Conservation (phyloP, 2,888 invertebrate species). For the Augochlorella aurata region DNA sequence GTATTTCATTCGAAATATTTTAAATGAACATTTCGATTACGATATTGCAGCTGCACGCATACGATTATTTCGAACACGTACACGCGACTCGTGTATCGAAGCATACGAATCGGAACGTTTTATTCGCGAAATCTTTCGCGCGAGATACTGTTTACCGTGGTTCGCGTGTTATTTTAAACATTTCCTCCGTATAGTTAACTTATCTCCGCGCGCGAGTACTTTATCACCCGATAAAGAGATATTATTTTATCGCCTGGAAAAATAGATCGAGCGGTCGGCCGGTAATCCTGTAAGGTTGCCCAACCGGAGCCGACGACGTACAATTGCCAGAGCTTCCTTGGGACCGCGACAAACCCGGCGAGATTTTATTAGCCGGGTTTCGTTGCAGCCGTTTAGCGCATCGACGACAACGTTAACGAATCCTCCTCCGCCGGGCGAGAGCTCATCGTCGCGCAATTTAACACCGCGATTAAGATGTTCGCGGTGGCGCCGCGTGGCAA, state of each 20-base stretch:
- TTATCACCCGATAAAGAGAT: neutral
- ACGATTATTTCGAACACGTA: neutral
- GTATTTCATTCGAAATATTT: no score
- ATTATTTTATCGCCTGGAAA: neutral
- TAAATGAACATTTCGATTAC: no score
- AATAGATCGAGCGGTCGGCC: neutral
- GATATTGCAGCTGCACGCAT: no score
- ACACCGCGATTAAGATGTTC: conserved; percentile 31
- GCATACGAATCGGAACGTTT: neutral
- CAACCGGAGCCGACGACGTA: neutral
- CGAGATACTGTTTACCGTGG: neutral
- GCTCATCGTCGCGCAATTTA: conserved; percentile 26
- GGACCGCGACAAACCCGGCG: neutral
- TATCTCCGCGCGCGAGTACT: neutral
- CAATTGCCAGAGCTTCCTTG: neutral
- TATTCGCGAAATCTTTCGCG: neutral
- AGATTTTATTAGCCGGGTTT: neutral
- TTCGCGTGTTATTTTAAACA: neutral
- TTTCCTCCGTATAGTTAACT: neutral
- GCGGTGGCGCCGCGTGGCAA: conserved; percentile 19
- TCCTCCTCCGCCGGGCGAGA: neutral
- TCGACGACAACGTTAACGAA: conserved; percentile 16
- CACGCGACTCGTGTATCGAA: neutral
- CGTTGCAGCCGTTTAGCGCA: conserved; percentile 12
- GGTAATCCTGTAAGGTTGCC: neutral